Evolutionary conservation across 2,888 invertebrate species (phyloP).

Genomic region (Linyphia triangularis): DNA sequence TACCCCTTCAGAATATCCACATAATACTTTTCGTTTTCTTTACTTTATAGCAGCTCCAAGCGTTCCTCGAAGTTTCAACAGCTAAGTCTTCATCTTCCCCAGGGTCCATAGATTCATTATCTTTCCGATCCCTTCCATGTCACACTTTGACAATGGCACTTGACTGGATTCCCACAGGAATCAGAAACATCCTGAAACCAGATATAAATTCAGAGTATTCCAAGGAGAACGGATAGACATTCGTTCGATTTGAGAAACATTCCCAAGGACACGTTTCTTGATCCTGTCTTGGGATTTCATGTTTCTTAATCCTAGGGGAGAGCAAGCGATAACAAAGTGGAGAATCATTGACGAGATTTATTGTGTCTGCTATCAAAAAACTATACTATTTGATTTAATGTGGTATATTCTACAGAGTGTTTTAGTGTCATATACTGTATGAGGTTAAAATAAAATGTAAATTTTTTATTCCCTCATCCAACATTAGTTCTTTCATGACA

Average conservation of each 20-base stretch:
- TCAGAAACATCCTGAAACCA: neutral
- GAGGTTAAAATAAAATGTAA: too few relatives aligned
- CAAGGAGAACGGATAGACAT: neutral
- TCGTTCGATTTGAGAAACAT: neutral
- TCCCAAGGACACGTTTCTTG: neutral
- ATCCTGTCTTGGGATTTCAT: neutral
- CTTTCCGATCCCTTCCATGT: neutral
- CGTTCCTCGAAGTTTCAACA: neutral
- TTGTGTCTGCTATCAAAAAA: too few relatives aligned
- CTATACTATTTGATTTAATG: too few relatives aligned
- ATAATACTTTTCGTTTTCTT: neutral
- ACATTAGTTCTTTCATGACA: too few relatives aligned
- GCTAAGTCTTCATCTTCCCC: neutral
- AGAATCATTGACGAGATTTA: too few relatives aligned
- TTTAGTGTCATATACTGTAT: too few relatives aligned
- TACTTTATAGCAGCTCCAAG: neutral
- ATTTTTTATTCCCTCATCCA: too few relatives aligned
- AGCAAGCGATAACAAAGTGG: neutral
- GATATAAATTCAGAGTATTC: neutral
- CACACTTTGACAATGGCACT: neutral
- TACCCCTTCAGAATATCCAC: neutral
- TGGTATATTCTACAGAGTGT: too few relatives aligned
- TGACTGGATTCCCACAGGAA: neutral
- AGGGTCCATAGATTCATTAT: neutral
- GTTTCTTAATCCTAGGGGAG: too few relatives aligned